Percentiles rank a stretch among this genome's conserved stretches.
Evolutionary conservation across 1,140 invertebrate species (phyloP).

Genomic region (Charaxes varanes): DNA sequence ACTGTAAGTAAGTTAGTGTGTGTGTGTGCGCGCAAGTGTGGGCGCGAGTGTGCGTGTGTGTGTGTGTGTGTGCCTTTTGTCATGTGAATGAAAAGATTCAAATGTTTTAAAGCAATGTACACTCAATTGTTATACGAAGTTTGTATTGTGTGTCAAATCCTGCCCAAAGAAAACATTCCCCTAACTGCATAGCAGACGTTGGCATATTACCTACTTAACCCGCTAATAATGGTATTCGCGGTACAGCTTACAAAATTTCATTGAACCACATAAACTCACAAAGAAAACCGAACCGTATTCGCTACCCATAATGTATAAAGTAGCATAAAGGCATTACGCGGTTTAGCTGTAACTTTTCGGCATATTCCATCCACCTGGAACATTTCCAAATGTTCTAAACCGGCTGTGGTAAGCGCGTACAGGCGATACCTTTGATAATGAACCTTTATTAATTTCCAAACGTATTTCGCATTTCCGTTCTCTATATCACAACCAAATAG

Average conservation of each 20-base stretch:
- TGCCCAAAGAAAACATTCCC: conserved; percentile 24
- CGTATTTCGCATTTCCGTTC: conserved; percentile 8
- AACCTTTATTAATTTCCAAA: conserved; percentile 25
- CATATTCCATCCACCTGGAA: conserved; percentile 19
- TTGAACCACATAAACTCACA: not conserved
- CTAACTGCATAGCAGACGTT: conserved; percentile 19
- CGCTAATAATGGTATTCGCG: conserved; percentile 26
- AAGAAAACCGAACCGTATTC: conserved; percentile 3
- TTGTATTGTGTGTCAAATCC: too few relatives aligned
- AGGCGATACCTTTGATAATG: conserved; percentile 23
- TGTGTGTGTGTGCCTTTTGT: too few relatives aligned
- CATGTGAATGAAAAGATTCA: too few relatives aligned
- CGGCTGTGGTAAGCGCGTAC: conserved; percentile 23
- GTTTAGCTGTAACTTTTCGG: conserved; percentile 10
- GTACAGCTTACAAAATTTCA: conserved; percentile 13
- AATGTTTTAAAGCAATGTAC: too few relatives aligned
- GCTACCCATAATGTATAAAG: not conserved
- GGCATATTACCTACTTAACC: conserved; percentile 27
- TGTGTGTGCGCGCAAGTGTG: too few relatives aligned
- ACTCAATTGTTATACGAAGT: too few relatives aligned
- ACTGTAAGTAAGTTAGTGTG: too few relatives aligned
- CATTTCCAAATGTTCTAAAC: conserved; percentile 27
- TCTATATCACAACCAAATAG: not conserved
- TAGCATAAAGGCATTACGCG: not conserved
- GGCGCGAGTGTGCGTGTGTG: too few relatives aligned